These are phyloP conservation scores for Spea multiplicata DNA, from an alignment of 2,113 vertebrate species.

Conservation along the genomic window DNA sequence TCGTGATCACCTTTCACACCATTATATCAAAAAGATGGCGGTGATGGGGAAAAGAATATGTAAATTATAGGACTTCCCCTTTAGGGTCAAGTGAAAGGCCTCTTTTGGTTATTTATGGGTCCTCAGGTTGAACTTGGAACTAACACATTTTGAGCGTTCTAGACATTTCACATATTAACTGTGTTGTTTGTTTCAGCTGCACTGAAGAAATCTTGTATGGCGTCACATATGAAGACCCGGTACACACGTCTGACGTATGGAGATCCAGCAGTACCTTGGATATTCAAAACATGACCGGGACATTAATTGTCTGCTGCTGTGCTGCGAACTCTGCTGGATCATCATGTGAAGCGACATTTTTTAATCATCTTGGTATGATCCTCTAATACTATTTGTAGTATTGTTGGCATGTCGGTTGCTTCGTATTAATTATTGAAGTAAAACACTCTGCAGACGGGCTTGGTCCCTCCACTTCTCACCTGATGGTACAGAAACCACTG, in stretches of 20 bases:
- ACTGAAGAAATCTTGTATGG: slow-evolving; percentile 65
- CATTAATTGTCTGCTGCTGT: slow-evolving; percentile 67
- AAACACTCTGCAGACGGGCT: no score
- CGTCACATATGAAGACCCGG: slow-evolving; percentile 54
- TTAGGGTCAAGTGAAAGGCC: no score
- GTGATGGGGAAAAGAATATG: no score
- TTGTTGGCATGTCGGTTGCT: no score
- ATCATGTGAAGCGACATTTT: slow-evolving; percentile 63
- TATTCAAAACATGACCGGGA: slow-evolving; percentile 26
- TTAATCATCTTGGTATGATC: not conserved
- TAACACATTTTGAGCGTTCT: not conserved
- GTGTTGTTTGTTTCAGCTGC: slow-evolving; percentile 61
- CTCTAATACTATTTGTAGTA: not conserved
- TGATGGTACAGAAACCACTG: no score
- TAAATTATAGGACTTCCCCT: no score
- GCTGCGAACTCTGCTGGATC: slow-evolving; percentile 64
- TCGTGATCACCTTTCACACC: no score
- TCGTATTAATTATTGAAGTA: no score
- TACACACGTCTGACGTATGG: slow-evolving; percentile 65
- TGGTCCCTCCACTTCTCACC: no score
- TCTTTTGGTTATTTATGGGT: no score
- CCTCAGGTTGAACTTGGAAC: no score
- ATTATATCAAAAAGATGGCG: no score
- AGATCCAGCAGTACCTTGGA: slow-evolving; percentile 61
- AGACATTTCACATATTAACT: not conserved